Evolutionary conservation across 1,140 invertebrate species (phyloP).

Genomic region (Neotoxoptera formosana): DNA sequence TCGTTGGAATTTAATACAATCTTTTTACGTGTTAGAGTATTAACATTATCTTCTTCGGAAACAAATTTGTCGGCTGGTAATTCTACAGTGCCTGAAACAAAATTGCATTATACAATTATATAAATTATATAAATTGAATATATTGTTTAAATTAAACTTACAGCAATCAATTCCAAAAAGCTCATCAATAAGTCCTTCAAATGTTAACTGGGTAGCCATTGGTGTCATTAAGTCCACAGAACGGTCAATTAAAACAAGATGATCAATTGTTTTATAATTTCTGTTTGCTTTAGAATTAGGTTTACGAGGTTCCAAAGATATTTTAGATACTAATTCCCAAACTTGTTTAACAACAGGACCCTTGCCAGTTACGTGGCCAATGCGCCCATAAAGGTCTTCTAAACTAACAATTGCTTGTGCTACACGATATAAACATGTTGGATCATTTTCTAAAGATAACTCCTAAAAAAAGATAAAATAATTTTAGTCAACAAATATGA

Average conservation of each 20-base stretch:
- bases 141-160: slow-evolving; percentile 65
- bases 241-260: slow-evolving; percentile 87
- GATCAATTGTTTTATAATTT: slow-evolving; percentile 78
- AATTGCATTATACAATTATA: background rate
- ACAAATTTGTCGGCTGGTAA: slow-evolving; percentile 87
- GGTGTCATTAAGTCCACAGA: slow-evolving; percentile 91
- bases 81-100: slow-evolving; percentile 75
- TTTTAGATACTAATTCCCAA: slow-evolving; percentile 82
- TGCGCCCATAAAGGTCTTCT: slow-evolving; percentile 88
- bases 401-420: slow-evolving; percentile 86
- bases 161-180: slow-evolving; percentile 79
- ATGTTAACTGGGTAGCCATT: slow-evolving; percentile 93
- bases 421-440: slow-evolving; percentile 85
- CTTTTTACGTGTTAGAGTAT: slow-evolving; percentile 74
- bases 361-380: slow-evolving; percentile 89
- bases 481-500: slow-evolving; percentile 33
- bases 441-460: slow-evolving; percentile 86
- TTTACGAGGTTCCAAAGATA: slow-evolving; percentile 76
- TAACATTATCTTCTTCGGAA: slow-evolving; percentile 70
- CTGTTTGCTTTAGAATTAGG: slow-evolving; percentile 65
- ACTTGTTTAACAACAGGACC: slow-evolving; percentile 87
- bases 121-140: background rate
- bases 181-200: slow-evolving; percentile 96
- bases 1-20: slow-evolving; percentile 91
- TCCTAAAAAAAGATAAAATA: slow-evolving; percentile 68